phyloP scores from a whole-genome alignment of 2,888 invertebrate species.

The Philaethria dido region DNA sequence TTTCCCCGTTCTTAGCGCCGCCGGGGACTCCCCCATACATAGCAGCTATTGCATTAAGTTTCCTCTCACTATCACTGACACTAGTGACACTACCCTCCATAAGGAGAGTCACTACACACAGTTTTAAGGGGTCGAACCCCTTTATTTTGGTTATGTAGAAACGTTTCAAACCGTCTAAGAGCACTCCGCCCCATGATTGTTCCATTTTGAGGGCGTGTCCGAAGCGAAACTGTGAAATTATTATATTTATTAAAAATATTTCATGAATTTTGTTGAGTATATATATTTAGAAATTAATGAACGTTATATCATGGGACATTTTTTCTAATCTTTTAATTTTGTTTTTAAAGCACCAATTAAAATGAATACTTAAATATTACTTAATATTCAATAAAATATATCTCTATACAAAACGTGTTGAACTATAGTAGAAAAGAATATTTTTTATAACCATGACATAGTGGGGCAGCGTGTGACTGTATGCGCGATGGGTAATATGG shows the following conservation, averaged over 20 bases:
- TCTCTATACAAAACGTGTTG: too few relatives aligned
- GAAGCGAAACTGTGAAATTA: constrained; percentile 91
- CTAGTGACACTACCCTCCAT: constrained; percentile 93
- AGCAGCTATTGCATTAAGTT: constrained; percentile 91
- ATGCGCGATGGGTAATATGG: too few relatives aligned
- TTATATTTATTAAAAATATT: neutral
- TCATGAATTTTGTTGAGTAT: too few relatives aligned
- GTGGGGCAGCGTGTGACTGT: too few relatives aligned
- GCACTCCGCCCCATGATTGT: constrained; percentile 84
- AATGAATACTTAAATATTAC: too few relatives aligned
- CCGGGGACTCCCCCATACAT: constrained; percentile 93
- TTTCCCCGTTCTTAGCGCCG: constrained; percentile 96
- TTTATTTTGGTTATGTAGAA: constrained; percentile 94
- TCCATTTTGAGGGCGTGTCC: constrained; percentile 90
- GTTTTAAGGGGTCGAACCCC: constrained; percentile 90
- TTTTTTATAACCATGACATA: too few relatives aligned
- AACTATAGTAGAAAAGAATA: too few relatives aligned
- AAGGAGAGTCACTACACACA: constrained; percentile 96
- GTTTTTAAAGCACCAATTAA: too few relatives aligned
- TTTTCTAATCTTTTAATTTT: too few relatives aligned
- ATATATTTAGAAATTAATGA: too few relatives aligned
- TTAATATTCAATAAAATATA: too few relatives aligned
- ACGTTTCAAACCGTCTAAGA: constrained; percentile 92
- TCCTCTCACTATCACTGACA: constrained; percentile 84
- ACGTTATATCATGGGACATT: too few relatives aligned